Percentiles rank a stretch among this genome's conserved stretches.
Evolutionary conservation across 2,797 vertebrate genomes (phyloP).

Genomic region (Botia kubotai): DNA sequence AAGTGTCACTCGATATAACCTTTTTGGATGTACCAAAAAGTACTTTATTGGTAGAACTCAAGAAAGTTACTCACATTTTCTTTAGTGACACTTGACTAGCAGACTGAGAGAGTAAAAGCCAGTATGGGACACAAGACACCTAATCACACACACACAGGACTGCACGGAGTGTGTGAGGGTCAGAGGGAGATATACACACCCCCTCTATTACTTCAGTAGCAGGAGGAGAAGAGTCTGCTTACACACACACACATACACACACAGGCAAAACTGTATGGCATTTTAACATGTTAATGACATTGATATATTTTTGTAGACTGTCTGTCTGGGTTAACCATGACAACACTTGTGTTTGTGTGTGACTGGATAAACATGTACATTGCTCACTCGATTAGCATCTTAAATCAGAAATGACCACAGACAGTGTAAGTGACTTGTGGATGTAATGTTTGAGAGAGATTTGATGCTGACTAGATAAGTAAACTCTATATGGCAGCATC

Average conservation of each 20-base stretch:
- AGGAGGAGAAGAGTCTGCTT: constrained; percentile 49
- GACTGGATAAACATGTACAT: constrained; percentile 32
- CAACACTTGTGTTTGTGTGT: constrained; percentile 28
- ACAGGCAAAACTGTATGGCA: not conserved
- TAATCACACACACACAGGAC: constrained; percentile 14
- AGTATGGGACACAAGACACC: constrained; percentile 46
- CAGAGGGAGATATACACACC: constrained; percentile 51
- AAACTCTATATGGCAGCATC: not conserved
- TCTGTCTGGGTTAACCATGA: constrained; percentile 33
- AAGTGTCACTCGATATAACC: too few species aligned
- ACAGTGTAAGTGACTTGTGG: constrained; percentile 15
- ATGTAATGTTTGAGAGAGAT: constrained; percentile 2
- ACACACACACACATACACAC: constrained; percentile 17
- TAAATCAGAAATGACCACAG: constrained; percentile 32
- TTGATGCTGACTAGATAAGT: constrained; percentile 22
- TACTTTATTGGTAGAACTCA: too few species aligned
- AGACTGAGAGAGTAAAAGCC: constrained; percentile 62
- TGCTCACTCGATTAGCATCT: constrained; percentile 26
- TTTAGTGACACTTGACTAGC: constrained; percentile 61
- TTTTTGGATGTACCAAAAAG: too few species aligned
- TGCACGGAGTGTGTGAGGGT: constrained; percentile 50
- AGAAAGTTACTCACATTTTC: not conserved
- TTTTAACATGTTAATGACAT: constrained; percentile 10
- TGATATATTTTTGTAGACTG: constrained; percentile 10
- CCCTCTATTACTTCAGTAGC: constrained; percentile 55